Evolutionary conservation across 1,140 invertebrate genomes (phyloP), one percentile per base, ranked within the genome.

Genomic region (Drosophila bocqueti): DNA sequence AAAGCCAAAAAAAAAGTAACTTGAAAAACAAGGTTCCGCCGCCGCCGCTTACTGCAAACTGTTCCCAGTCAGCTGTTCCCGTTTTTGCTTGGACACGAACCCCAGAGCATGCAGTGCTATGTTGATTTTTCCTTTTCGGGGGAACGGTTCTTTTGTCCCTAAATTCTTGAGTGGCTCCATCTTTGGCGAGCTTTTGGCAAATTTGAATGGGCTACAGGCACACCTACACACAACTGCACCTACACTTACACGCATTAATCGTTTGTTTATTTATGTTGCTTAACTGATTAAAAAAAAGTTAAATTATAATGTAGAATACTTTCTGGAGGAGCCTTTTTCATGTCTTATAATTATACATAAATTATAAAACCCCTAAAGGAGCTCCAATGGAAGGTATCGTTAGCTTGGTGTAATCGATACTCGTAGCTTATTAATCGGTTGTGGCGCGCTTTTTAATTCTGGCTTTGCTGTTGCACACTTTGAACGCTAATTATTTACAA

Each of bases 161-260:
- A 11, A 31, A 36, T 69, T 67, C 49, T 65, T 11, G 21, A 58
- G 74, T 85, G 82, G 82, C 82, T 81, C 82, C 82, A 85, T 85
- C 82, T 85, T 43, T 66, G 38, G 55, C 73, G 55, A 76, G 81
- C 81, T 83, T 83, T 84, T 81, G 52, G 63, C 64, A 31, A 43
- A 57, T 58, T 80, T 96, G 97, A 94, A 93, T 96, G 13, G 49
- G 46, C 36, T 50, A 29, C 2, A 68, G 4, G 46, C n/a, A 50
- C 46, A 50, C 59, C 5, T 38, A 21, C 66, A 42, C 59, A 31
- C 24, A 57, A 13, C 6, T 13, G 24, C 45, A 62, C 49, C 26
- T 15, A 11, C 36, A 26, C 29, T 5, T 26, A 24, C 64, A 50
- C 13, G 24, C 47, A 38, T 42, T 46, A 24, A 46, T 55, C 40